These are phyloP conservation scores for Acleris emargana DNA, from an alignment of 2,888 invertebrate species.

Conservation along the genomic window DNA sequence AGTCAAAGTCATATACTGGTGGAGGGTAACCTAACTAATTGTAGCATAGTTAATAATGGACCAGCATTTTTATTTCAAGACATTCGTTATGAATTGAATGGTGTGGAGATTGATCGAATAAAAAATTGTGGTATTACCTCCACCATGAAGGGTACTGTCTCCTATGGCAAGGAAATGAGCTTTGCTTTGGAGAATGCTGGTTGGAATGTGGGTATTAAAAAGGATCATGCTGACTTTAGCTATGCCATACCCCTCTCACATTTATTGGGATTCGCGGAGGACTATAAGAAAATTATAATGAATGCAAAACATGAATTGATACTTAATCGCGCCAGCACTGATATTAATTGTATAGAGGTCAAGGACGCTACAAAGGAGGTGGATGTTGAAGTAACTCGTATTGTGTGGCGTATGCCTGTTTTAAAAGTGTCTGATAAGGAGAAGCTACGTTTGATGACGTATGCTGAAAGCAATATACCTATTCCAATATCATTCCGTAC, in stretches of 20 bases:
- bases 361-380: not conserved
- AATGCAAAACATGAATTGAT: constrained; percentile 36
- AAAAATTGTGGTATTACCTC: constrained; percentile 39
- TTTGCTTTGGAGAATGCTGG: not conserved
- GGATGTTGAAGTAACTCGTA: not conserved
- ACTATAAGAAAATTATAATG: constrained; percentile 31
- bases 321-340: constrained; percentile 13
- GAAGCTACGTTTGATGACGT: constrained; percentile 20
- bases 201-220: constrained; percentile 8
- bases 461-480: constrained; percentile 1
- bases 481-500: constrained; percentile 20
- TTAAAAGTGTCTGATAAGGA: constrained; percentile 26
- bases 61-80: constrained; percentile 24
- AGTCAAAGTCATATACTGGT: constrained; percentile 13
- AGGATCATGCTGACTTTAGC: constrained; percentile 8
- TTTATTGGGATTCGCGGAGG: constrained; percentile 34
- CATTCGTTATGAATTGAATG: constrained; percentile 30
- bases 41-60: constrained; percentile 5
- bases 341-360: constrained; percentile 4
- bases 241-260: constrained; percentile 29
- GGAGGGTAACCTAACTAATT: not conserved
- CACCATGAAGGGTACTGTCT: constrained; percentile 29
- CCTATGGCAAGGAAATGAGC: constrained; percentile 6
- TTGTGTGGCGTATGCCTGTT: constrained; percentile 24
- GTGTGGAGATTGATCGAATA: constrained; percentile 36